Conservation (phyloP, 2,113 vertebrate species). For the Pseudopipra pipra region DNA sequence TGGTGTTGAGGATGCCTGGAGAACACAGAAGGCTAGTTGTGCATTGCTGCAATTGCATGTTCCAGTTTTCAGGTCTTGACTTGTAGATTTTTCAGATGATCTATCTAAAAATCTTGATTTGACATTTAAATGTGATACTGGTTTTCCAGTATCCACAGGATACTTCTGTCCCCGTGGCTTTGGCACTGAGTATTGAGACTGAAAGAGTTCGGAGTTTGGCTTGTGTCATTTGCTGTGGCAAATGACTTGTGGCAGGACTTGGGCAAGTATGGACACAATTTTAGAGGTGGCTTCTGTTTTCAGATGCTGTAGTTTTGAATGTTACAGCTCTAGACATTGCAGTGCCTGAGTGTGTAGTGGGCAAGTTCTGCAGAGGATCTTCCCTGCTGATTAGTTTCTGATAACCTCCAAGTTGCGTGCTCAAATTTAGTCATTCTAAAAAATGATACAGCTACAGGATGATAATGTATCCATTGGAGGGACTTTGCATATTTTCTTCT, state of each 20-base stretch:
- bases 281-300: background rate
- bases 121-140: background rate
- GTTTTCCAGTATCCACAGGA: background rate
- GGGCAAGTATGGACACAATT: background rate
- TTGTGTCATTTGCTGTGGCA: background rate
- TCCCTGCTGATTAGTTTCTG: background rate
- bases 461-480: background rate
- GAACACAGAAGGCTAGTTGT: background rate
- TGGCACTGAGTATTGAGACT: background rate
- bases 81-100: background rate
- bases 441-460: background rate
- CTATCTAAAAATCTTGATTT: background rate
- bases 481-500: background rate
- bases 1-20: background rate
- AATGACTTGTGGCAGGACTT: background rate
- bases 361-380: background rate
- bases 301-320: background rate
- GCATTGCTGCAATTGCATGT: background rate
- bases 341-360: too few relatives aligned
- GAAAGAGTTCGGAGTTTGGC: background rate
- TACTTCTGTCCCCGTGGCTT: background rate
- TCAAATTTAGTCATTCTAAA: background rate
- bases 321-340: background rate
- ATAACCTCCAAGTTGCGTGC: background rate
- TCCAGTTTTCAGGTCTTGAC: background rate